Evolutionary conservation across 2,888 invertebrate genomes (phyloP).

Genomic region (Chrysodeixis includens): DNA sequence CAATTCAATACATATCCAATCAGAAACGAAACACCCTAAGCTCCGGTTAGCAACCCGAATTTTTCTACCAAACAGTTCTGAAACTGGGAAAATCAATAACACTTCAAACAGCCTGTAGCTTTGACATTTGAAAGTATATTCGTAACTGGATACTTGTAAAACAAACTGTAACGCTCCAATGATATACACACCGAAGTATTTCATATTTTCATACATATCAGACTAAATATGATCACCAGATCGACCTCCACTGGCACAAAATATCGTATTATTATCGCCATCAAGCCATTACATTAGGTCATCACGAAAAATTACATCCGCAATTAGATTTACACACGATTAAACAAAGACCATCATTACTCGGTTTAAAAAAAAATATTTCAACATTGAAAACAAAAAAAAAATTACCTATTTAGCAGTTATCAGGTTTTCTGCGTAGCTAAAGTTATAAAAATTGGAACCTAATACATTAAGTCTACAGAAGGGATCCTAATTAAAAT

Average conservation of each 20-base stretch:
- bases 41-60: not conserved
- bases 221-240: slow-evolving; percentile 55
- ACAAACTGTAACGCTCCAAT: slow-evolving; percentile 47
- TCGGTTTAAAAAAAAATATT: not conserved
- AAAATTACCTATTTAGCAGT: too few species aligned
- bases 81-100: slow-evolving; percentile 1
- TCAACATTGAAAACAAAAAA: too few species aligned
- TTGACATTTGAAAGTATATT: slow-evolving; percentile 8
- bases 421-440: too few species aligned
- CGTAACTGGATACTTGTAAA: slow-evolving; percentile 41
- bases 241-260: slow-evolving; percentile 57
- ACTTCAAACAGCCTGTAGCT: not conserved
- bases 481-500: too few species aligned
- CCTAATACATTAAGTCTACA: too few species aligned
- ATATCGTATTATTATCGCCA: slow-evolving; percentile 46
- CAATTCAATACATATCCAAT: not conserved
- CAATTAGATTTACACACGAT: slow-evolving; percentile 41
- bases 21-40: not conserved
- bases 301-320: slow-evolving; percentile 56
- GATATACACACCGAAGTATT: not conserved
- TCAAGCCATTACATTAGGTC: slow-evolving; percentile 41
- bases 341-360: slow-evolving; percentile 1
- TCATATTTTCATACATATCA: slow-evolving; percentile 5
- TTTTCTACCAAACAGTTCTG: not conserved
- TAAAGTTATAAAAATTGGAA: too few species aligned